These are phyloP conservation scores for Drosophila nasuta DNA, from an alignment of 1,140 invertebrate genomes.

Conservation along the genomic window DNA sequence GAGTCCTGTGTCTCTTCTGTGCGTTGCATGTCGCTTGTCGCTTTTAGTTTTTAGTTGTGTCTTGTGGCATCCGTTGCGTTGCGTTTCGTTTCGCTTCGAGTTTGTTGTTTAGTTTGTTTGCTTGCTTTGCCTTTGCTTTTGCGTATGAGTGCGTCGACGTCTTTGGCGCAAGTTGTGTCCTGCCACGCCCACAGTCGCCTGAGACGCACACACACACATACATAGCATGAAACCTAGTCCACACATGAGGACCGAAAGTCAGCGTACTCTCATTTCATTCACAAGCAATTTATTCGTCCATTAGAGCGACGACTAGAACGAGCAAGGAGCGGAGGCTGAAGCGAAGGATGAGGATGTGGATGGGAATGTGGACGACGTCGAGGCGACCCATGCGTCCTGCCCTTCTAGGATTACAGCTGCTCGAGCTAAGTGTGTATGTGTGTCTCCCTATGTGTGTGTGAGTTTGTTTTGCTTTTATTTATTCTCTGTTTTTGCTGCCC, in stretches of 20 bases:
- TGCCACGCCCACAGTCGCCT: constrained; percentile 62
- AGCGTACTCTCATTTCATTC: constrained; percentile 81
- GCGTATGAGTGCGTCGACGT: constrained; percentile 75
- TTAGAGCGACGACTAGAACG: constrained; percentile 67
- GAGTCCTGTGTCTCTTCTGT: constrained; percentile 15
- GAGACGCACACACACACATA: constrained; percentile 9
- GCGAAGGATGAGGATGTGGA: not conserved
- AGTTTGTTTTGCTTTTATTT: constrained; percentile 80
- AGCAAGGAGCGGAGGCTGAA: not conserved
- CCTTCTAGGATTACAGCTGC: constrained; percentile 76
- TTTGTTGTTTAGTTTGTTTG: constrained; percentile 61
- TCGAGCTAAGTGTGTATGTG: constrained; percentile 35
- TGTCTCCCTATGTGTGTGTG: constrained; percentile 12
- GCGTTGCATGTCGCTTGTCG: constrained; percentile 69
- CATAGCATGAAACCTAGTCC: constrained; percentile 1
- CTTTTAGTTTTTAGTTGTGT: constrained; percentile 79
- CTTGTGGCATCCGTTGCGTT: constrained; percentile 70
- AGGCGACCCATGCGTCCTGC: constrained; percentile 55
- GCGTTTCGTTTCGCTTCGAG: constrained; percentile 46
- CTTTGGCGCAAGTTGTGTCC: constrained; percentile 51
- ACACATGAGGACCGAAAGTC: constrained; percentile 47
- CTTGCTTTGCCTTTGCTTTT: constrained; percentile 71
- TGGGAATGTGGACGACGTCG: constrained; percentile 7
- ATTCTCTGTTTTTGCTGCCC: constrained; percentile 76
- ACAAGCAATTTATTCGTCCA: constrained; percentile 83